phyloP scores from a whole-genome alignment of 2,888 invertebrate species.

The Drosophila vallismaia region DNA sequence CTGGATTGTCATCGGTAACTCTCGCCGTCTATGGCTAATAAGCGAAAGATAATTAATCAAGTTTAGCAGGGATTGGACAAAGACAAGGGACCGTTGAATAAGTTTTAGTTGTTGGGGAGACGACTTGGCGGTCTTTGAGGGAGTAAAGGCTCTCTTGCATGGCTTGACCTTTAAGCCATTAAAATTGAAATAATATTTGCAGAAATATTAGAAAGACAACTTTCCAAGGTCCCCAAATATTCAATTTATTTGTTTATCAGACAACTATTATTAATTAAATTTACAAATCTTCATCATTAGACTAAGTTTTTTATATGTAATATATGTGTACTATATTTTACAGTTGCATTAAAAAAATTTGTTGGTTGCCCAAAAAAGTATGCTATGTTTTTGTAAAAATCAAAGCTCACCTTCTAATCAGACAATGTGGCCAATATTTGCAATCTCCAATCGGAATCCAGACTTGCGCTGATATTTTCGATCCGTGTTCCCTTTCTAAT shows the following conservation, averaged over 20 bases:
- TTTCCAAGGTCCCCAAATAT: too few species aligned
- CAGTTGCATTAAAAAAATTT: too few species aligned
- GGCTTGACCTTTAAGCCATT: not conserved
- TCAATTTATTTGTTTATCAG: too few species aligned
- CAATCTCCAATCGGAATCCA: slow-evolving; percentile 15
- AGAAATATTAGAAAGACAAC: too few species aligned
- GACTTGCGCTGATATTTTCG: slow-evolving; percentile 26
- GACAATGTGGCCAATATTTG: slow-evolving; percentile 55
- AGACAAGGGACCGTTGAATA: slow-evolving; percentile 33
- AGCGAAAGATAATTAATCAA: slow-evolving; percentile 53
- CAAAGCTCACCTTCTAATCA: slow-evolving; percentile 58
- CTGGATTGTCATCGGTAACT: slow-evolving; percentile 27
- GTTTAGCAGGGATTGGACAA: slow-evolving; percentile 35
- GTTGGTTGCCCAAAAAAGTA: slow-evolving; percentile 21
- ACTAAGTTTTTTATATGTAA: too few species aligned
- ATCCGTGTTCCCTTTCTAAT: slow-evolving; percentile 10
- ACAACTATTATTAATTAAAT: too few species aligned
- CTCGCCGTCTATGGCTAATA: slow-evolving; percentile 44
- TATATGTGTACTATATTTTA: too few species aligned
- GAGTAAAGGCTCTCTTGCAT: not conserved
- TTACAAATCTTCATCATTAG: too few species aligned
- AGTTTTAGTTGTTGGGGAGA: slow-evolving; percentile 8
- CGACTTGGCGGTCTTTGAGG: not conserved
- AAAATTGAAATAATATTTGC: too few species aligned
- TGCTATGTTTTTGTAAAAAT: slow-evolving; percentile 1